Conservation (phyloP, 2,888 invertebrate genomes). For the Silvanus unidentatus region DNA sequence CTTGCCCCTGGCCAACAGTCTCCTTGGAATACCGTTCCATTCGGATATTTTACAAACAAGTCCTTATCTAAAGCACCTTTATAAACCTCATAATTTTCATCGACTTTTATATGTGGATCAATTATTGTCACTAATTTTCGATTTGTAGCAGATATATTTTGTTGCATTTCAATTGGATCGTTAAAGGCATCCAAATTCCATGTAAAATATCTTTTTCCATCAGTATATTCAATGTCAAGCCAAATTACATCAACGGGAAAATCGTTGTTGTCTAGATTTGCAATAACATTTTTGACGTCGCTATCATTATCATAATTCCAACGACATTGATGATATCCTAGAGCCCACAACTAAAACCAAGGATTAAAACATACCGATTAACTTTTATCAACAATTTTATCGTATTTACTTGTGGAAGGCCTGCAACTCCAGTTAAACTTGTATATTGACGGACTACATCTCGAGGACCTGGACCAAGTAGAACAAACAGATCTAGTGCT, state of each 20-base stretch:
- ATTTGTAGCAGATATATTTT: constrained; percentile 76
- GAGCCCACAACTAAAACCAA: constrained; percentile 21
- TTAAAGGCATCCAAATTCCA: constrained; percentile 88
- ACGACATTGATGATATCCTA: constrained; percentile 23
- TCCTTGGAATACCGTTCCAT: constrained; percentile 14
- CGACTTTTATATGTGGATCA: constrained; percentile 95
- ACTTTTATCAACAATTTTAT: background rate
- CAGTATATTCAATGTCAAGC: constrained; percentile 97
- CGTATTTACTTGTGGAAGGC: constrained; percentile 60
- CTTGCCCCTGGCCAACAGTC: constrained; percentile 93
- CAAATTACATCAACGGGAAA: constrained; percentile 92
- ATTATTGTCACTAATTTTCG: constrained; percentile 88
- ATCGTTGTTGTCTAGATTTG: constrained; percentile 79
- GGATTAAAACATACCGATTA: background rate
- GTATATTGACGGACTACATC: constrained; percentile 85
- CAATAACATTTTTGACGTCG: constrained; percentile 76
- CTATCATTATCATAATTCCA: constrained; percentile 72
- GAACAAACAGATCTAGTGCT: constrained; percentile 81
- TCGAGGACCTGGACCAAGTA: constrained; percentile 77
- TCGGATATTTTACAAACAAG: constrained; percentile 17
- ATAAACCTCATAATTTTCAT: constrained; percentile 78
- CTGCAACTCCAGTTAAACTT: constrained; percentile 75
- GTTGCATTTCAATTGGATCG: constrained; percentile 69
- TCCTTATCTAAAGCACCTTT: constrained; percentile 61
- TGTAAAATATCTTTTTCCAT: constrained; percentile 88